A percentile compares a stretch with the other conserved stretches of the same genome.
These are phyloP conservation scores for Trochalopteron elliotii DNA, from an alignment of 2,113 vertebrate genomes.

Conservation along the genomic window DNA sequence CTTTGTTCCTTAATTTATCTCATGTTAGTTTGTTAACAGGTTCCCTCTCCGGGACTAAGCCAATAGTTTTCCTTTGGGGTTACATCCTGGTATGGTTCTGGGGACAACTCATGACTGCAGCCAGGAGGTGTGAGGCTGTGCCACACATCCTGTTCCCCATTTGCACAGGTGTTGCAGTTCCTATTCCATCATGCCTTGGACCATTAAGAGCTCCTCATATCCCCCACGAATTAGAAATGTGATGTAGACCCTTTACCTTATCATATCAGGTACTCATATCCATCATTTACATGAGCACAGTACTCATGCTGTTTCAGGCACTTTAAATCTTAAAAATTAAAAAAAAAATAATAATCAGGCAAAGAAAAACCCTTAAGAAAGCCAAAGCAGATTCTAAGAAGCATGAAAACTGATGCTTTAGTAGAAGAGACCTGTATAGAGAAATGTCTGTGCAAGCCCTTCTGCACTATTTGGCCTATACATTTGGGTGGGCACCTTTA, in stretches of 20 bases:
- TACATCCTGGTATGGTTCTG: not conserved
- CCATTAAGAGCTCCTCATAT: not conserved
- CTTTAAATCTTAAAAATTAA: not conserved
- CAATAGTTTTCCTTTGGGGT: not conserved
- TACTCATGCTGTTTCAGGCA: not conserved
- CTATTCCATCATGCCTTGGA: not conserved
- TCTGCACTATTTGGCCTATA: not conserved
- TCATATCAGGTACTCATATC: not conserved
- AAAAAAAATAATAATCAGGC: too few relatives aligned
- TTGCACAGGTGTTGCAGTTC: not conserved
- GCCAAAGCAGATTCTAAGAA: not conserved
- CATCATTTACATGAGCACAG: not conserved
- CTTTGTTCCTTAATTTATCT: not conserved
- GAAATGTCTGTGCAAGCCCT: not conserved
- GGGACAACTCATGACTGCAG: not conserved
- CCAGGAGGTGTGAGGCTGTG: not conserved
- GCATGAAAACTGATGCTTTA: not conserved
- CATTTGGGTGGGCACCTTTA: fast-evolving
- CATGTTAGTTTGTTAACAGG: not conserved
- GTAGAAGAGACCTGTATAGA: not conserved
- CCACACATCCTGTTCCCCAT: not conserved
- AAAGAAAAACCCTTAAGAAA: not conserved
- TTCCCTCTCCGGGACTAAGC: not conserved
- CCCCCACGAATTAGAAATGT: fast-evolving
- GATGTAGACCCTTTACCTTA: not conserved